Evolutionary conservation across 2,113 vertebrate genomes (phyloP).

Genomic region (Ammodytes dubius): DNA sequence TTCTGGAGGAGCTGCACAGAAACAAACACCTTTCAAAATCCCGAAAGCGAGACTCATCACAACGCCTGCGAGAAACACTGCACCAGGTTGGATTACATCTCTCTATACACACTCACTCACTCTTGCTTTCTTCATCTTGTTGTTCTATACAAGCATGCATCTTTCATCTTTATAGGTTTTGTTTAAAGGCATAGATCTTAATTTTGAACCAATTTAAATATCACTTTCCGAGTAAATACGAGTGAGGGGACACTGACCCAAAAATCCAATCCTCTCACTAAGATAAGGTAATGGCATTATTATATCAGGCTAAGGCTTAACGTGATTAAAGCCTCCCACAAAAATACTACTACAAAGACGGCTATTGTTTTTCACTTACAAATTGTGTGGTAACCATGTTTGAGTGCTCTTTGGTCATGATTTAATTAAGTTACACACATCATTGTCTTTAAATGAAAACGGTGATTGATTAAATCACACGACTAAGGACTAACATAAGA

Average conservation of each 20-base stretch:
- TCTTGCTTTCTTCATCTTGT: not conserved
- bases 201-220: not conserved
- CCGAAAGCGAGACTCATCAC: conserved; percentile 61
- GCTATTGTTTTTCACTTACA: not conserved
- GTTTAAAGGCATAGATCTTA: not conserved
- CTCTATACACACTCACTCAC: not conserved
- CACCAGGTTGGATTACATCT: conserved; percentile 59
- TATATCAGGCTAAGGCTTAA: not conserved
- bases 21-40: conserved; percentile 59
- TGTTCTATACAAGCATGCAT: no score
- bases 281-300: conserved; percentile 7
- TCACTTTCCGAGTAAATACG: not conserved
- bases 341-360: not conserved
- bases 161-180: not conserved
- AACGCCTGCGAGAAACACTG: conserved; percentile 47
- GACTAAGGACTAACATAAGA: conserved; percentile 7
- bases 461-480: conserved; percentile 5
- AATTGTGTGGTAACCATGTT: not conserved
- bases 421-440: conserved; percentile 19
- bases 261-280: not conserved
- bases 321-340: conserved; percentile 6
- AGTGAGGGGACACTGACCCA: not conserved
- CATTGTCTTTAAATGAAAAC: not conserved
- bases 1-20: conserved; percentile 49
- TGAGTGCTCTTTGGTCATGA: conserved; percentile 17